Conservation (phyloP, 1,140 invertebrate species). For the Pectinophora gossypiella region DNA sequence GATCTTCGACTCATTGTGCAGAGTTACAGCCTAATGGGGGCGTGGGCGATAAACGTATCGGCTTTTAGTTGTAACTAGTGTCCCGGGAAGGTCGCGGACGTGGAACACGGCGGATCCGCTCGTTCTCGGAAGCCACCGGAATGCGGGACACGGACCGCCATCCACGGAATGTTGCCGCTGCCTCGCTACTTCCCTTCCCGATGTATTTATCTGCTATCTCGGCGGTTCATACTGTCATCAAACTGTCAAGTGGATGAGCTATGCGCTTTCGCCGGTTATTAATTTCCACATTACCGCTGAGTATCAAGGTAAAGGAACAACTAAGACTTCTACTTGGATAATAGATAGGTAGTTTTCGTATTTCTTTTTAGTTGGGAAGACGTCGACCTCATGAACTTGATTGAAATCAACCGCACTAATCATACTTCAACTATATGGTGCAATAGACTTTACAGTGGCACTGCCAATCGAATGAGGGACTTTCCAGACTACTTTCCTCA, state of each 20-base stretch:
- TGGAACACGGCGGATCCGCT: constrained; percentile 41
- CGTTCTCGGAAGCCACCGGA: constrained; percentile 54
- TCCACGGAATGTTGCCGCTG: constrained; percentile 30
- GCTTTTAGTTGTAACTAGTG: constrained; percentile 18
- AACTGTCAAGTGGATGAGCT: background rate
- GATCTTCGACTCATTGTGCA: constrained; percentile 45
- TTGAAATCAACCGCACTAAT: too few species aligned
- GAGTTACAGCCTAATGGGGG: constrained; percentile 36
- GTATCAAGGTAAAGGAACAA: too few species aligned
- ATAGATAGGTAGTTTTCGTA: too few species aligned
- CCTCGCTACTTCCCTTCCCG: constrained; percentile 8
- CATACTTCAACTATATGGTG: too few species aligned
- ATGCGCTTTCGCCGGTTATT: background rate
- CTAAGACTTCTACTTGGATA: too few species aligned
- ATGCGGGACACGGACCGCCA: constrained; percentile 43
- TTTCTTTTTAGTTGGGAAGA: too few species aligned
- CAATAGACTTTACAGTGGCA: too few species aligned
- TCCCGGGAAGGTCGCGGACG: constrained; percentile 36
- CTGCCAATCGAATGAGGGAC: too few species aligned
- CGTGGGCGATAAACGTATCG: constrained; percentile 38
- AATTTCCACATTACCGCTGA: too few species aligned
- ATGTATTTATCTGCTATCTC: background rate
- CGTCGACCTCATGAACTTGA: too few species aligned
- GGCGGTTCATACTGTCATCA: background rate
- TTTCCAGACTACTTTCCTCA: too few species aligned